These are phyloP conservation scores for Leptodactylus fuscus DNA, from an alignment of 2,113 vertebrate species.

Conservation along the genomic window DNA sequence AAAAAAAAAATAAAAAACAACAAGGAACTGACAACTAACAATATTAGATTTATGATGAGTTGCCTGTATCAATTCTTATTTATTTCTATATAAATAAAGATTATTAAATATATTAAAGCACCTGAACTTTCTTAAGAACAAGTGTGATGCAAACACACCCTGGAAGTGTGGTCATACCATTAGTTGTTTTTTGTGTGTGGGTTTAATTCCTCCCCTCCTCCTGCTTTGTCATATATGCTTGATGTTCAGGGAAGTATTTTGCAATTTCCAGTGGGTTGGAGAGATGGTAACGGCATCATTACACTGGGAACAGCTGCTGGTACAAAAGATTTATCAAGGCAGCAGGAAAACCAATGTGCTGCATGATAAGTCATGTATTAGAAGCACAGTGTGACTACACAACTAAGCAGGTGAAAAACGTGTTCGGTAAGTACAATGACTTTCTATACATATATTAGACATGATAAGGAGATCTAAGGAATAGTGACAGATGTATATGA, in stretches of 20 bases:
- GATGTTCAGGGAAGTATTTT: constrained; percentile 59
- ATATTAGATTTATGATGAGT: too few species aligned
- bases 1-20: too few species aligned
- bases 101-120: neutral
- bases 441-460: neutral
- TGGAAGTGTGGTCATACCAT: neutral
- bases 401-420: neutral
- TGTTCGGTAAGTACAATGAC: neutral
- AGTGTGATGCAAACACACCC: neutral
- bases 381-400: neutral
- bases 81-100: too few species aligned
- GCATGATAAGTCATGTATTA: neutral
- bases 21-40: too few species aligned
- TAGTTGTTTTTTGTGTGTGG: neutral
- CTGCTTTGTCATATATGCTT: constrained; percentile 44
- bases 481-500: neutral
- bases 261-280: constrained; percentile 59
- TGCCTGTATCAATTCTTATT: too few species aligned
- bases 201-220: constrained; percentile 43
- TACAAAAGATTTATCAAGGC: constrained; percentile 33
- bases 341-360: constrained; percentile 9
- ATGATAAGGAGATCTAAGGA: neutral
- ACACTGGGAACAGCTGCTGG: constrained; percentile 37
- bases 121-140: neutral
- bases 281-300: constrained; percentile 57